These are phyloP conservation scores for Megalops atlanticus DNA, from an alignment of 2,113 vertebrate species.

Conservation along the genomic window DNA sequence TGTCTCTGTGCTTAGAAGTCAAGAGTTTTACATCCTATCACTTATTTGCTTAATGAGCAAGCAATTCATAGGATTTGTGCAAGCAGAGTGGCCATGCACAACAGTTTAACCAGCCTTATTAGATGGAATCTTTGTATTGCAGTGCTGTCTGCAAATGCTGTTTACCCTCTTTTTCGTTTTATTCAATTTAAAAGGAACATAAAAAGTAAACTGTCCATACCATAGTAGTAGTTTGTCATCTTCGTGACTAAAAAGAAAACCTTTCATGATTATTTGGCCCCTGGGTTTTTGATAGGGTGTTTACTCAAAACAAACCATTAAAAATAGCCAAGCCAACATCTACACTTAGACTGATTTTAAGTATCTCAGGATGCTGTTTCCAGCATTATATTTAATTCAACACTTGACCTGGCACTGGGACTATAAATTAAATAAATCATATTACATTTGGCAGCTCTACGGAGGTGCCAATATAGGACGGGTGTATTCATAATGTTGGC, in stretches of 20 bases:
- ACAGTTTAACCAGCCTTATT: neutral
- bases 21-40: neutral
- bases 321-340: slow-evolving; percentile 7
- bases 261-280: neutral
- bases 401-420: slow-evolving; percentile 15
- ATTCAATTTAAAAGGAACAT: slow-evolving; percentile 1
- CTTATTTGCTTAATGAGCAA: neutral
- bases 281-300: slow-evolving; percentile 7
- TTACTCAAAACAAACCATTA: slow-evolving; percentile 24
- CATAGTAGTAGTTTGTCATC: neutral
- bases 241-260: neutral
- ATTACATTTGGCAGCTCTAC: slow-evolving; percentile 57
- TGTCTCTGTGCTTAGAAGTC: neutral
- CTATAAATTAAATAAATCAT: slow-evolving; percentile 40
- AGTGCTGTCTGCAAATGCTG: neutral
- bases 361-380: slow-evolving; percentile 10
- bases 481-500: slow-evolving; percentile 26
- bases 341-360: neutral
- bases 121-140: no score
- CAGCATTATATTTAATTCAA: slow-evolving; percentile 22
- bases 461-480: slow-evolving; percentile 44
- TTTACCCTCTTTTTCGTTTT: neutral
- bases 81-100: neutral
- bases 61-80: neutral
- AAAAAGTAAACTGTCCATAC: neutral